phyloP scores from a whole-genome alignment of 2,113 vertebrate species.

The Variabilichromis moorii region DNA sequence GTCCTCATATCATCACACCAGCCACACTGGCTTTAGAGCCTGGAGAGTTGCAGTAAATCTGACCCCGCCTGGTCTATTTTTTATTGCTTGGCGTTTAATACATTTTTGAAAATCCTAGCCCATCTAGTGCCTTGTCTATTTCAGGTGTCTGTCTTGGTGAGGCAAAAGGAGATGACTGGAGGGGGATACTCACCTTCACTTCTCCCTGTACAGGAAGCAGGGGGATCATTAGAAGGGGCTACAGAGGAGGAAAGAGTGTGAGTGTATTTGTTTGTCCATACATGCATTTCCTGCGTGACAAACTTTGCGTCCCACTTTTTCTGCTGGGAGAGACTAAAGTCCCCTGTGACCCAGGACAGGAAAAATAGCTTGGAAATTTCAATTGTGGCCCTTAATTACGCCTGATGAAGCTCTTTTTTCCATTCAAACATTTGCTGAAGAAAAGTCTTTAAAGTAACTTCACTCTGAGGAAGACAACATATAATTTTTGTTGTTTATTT shows the following conservation, averaged over 20 bases:
- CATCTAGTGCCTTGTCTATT: conserved; percentile 34
- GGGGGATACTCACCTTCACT: conserved; percentile 62
- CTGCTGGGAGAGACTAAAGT: not conserved
- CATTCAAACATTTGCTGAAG: not conserved
- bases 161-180: conserved; percentile 53
- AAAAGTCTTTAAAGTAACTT: not conserved
- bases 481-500: not conserved
- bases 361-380: not conserved
- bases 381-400: conserved; percentile 1
- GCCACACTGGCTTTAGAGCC: conserved; percentile 31
- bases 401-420: not conserved
- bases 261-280: conserved; percentile 18
- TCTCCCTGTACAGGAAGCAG: conserved; percentile 50
- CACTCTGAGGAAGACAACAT: not conserved
- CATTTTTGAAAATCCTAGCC: conserved; percentile 60
- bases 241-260: not conserved
- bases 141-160: conserved; percentile 48
- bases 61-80: conserved; percentile 63
- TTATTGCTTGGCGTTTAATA: conserved; percentile 65
- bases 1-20: conserved; percentile 49
- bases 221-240: conserved; percentile 55
- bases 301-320: not conserved
- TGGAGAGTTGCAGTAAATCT: conserved; percentile 44
- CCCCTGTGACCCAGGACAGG: not conserved
- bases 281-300: not conserved